phyloP scores from a whole-genome alignment of 1,140 invertebrate species.

The Trichonephila clavata region DNA sequence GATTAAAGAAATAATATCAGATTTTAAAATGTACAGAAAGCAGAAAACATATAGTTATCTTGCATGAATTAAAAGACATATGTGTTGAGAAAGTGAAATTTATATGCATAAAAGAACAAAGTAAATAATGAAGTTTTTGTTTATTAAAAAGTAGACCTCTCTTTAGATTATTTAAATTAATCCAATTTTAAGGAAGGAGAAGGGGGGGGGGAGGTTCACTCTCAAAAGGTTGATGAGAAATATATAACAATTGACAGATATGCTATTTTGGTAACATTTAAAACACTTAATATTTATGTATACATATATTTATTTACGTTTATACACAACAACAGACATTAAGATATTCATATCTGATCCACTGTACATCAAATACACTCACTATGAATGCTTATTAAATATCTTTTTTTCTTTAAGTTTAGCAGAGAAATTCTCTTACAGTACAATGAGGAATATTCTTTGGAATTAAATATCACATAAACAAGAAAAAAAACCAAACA shows the following conservation, averaged over 20 bases:
- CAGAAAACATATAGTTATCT: too few relatives aligned
- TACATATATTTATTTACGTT: conserved; percentile 15
- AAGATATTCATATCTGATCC: conserved; percentile 33
- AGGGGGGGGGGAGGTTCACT: not conserved
- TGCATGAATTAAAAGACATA: too few relatives aligned
- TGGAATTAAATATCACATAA: conserved; percentile 59
- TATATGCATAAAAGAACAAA: too few relatives aligned
- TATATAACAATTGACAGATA: conserved; percentile 30
- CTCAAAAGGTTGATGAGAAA: not conserved
- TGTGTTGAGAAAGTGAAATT: too few relatives aligned
- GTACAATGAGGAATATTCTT: conserved; percentile 38
- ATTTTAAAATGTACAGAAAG: too few relatives aligned
- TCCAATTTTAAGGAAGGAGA: too few relatives aligned
- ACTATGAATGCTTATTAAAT: conserved; percentile 27
- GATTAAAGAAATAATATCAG: too few relatives aligned
- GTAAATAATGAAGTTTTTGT: too few relatives aligned
- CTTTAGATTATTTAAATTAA: too few relatives aligned
- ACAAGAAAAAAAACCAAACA: not conserved
- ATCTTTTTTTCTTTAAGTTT: not conserved
- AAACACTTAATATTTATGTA: conserved; percentile 13
- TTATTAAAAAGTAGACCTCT: too few relatives aligned
- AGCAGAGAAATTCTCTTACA: not conserved
- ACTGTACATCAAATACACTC: conserved; percentile 57
- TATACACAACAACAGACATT: conserved; percentile 14
- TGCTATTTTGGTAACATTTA: conserved; percentile 31